Evolutionary conservation across 2,113 vertebrate genomes (phyloP).

Genomic region (Montifringilla adamsi): DNA sequence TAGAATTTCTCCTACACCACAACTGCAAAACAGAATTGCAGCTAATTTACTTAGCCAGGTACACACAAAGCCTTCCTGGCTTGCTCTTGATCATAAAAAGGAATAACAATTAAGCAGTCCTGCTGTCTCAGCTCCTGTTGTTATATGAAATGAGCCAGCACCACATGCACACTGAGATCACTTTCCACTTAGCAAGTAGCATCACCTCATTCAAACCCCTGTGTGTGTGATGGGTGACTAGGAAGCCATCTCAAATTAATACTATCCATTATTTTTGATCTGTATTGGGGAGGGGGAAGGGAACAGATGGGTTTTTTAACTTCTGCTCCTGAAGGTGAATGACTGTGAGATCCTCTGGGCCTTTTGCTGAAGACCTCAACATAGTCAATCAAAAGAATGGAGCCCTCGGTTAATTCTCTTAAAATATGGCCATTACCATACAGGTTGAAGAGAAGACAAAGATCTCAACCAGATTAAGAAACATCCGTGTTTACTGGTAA

Average conservation of each 20-base stretch:
- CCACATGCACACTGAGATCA: not conserved
- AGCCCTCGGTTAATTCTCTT: not conserved
- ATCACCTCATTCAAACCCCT: not conserved
- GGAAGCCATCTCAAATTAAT: not conserved
- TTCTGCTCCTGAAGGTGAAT: not conserved
- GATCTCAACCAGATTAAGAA: not conserved
- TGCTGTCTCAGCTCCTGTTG: not conserved
- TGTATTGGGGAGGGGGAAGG: rapidly evolving
- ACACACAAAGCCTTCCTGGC: not conserved
- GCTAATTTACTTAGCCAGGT: not conserved
- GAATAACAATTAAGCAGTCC: not conserved
- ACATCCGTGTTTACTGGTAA: not conserved
- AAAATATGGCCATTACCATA: not conserved
- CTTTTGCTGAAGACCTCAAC: not conserved
- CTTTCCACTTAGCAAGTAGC: not conserved
- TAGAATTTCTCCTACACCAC: not conserved
- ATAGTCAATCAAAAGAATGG: not conserved
- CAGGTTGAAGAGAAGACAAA: not conserved
- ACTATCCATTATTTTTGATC: not conserved
- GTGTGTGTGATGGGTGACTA: not conserved
- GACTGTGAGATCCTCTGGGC: not conserved
- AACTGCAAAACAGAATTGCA: not conserved
- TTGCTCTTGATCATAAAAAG: not conserved
- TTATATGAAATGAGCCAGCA: not conserved
- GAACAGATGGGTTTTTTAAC: not conserved